Conservation (phyloP, 1,140 invertebrate genomes). For the Neodiprion fabricii region DNA sequence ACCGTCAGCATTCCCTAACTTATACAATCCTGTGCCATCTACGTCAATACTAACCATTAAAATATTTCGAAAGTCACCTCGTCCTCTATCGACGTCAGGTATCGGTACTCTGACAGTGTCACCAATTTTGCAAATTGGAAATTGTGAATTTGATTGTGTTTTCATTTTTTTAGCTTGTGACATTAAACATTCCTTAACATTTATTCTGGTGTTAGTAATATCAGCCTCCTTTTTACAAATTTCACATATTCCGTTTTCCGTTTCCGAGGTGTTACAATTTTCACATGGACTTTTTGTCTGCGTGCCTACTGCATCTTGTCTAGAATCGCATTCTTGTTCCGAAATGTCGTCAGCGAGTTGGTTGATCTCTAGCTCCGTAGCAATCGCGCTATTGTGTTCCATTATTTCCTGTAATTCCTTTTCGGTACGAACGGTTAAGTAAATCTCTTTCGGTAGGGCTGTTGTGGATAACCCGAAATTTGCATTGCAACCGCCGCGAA, state of each 20-base stretch:
- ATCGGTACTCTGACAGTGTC: slow-evolving; percentile 26
- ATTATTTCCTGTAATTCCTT: slow-evolving; percentile 21
- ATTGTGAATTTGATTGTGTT: slow-evolving; percentile 25
- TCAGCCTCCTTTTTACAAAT: slow-evolving; percentile 21
- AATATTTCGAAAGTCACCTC: slow-evolving; percentile 20
- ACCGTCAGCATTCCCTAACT: slow-evolving; percentile 27
- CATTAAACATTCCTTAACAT: slow-evolving; percentile 21
- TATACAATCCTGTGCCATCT: slow-evolving; percentile 29
- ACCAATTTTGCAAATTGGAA: slow-evolving; percentile 26
- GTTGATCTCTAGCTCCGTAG: slow-evolving; percentile 21
- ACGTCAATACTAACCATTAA: slow-evolving; percentile 21
- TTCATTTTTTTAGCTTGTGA: slow-evolving; percentile 27
- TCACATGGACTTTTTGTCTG: slow-evolving; percentile 9
- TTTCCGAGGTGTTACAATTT: slow-evolving; percentile 13
- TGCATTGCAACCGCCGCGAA: slow-evolving; percentile 29
- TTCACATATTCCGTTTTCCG: slow-evolving; percentile 16
- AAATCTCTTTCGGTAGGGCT: neutral
- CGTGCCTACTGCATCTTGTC: neutral
- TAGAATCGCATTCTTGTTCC: neutral
- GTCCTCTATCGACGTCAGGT: slow-evolving; percentile 23
- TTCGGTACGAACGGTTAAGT: slow-evolving; percentile 20
- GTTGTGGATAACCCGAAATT: neutral
- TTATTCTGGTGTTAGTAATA: slow-evolving; percentile 24
- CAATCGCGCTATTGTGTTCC: slow-evolving; percentile 16
- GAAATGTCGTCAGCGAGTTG: slow-evolving; percentile 16